Conservation (phyloP, 64 coral and sea anemone species). For the Exaiptasia diaphana region DNA sequence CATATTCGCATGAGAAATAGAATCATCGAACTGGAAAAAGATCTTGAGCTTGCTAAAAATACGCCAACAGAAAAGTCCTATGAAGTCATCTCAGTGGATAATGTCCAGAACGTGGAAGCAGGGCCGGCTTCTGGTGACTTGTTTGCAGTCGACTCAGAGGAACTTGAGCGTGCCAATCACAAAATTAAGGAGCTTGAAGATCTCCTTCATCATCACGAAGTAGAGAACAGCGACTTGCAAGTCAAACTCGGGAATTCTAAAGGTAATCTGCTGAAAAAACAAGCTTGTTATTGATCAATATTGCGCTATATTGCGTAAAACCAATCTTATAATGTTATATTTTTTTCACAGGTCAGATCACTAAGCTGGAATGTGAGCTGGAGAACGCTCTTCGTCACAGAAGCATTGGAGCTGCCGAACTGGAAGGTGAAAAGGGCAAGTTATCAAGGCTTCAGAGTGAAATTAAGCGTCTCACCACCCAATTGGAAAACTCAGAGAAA, state of each 20-base stretch:
- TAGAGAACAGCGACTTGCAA: background rate
- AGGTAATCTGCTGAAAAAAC: background rate
- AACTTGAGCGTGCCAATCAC: conserved; percentile 4
- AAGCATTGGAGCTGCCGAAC: conserved; percentile 23
- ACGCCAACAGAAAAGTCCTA: conserved; percentile 3
- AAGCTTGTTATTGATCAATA: background rate
- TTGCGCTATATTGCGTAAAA: background rate
- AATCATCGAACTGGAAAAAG: background rate
- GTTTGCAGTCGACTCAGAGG: conserved; percentile 7
- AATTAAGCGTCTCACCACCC: conserved; percentile 4
- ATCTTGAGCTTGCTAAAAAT: background rate
- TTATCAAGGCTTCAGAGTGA: conserved; percentile 1
- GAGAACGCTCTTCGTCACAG: conserved; percentile 34
- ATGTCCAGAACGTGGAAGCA: conserved; percentile 9
- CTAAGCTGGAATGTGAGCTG: conserved; percentile 29
- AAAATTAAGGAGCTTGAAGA: conserved; percentile 21
- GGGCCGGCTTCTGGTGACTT: background rate
- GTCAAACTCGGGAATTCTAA: background rate
- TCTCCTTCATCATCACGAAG: background rate
- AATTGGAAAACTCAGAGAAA: conserved; percentile 15
- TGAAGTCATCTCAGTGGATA: conserved; percentile 21
- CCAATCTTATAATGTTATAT: background rate
- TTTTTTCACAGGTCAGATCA: background rate
- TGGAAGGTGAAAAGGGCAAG: conserved; percentile 42
- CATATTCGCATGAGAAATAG: background rate